Conservation (phyloP, 53 echinoderm and acorn worm genomes). For the Paelopatides confundens region DNA sequence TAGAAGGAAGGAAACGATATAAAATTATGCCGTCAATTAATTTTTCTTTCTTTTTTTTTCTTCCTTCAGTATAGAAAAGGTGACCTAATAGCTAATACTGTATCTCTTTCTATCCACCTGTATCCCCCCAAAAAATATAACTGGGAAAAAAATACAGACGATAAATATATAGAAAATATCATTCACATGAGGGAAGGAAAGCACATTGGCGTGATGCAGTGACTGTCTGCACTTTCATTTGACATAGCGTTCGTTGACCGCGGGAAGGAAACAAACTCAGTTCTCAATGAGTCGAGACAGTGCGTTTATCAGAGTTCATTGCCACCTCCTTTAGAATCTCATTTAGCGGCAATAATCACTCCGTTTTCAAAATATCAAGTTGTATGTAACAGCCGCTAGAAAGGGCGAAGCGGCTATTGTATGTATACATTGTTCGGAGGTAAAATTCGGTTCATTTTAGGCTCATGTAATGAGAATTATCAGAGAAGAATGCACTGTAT, state of each 20-base stretch:
- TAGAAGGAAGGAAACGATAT: no score
- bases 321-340: slow-evolving; percentile 21
- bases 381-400: no score
- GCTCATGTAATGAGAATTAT: no score
- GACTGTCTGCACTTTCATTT: slow-evolving; percentile 20
- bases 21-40: no score
- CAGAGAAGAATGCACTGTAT: no score
- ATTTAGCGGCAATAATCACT: slow-evolving; percentile 14
- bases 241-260: slow-evolving; percentile 39
- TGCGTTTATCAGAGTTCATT: slow-evolving; percentile 19
- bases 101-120: neutral
- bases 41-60: no score
- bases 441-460: no score
- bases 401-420: no score
- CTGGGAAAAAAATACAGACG: neutral
- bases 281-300: neutral
- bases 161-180: neutral
- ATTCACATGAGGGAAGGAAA: neutral
- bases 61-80: no score
- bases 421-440: no score
- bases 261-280: neutral
- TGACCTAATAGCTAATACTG: slow-evolving; percentile 4
- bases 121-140: neutral
- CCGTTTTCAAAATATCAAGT: no score
- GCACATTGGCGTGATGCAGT: neutral